Percentiles rank a stretch among this genome's conserved stretches.
phyloP scores from a whole-genome alignment of 2,113 vertebrate species.

The Syngnathus typhle region DNA sequence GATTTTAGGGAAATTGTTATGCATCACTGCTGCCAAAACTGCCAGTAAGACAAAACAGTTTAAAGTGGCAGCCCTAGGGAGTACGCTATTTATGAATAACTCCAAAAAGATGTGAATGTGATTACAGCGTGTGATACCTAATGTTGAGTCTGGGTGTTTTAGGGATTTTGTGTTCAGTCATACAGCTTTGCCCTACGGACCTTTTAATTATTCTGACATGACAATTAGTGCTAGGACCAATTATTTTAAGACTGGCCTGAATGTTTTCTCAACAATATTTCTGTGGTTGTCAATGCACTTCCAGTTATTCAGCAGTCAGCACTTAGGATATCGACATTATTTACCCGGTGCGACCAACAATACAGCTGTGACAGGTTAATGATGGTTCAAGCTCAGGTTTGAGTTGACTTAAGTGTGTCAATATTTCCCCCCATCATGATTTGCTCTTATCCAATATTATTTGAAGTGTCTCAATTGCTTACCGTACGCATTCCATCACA shows the following conservation, averaged over 20 bases:
- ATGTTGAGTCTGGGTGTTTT: constrained; percentile 35
- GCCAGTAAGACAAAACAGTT: not conserved
- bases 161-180: constrained; percentile 24
- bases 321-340: not conserved
- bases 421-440: constrained; percentile 33
- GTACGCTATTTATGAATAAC: constrained; percentile 7
- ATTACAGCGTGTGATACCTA: constrained; percentile 26
- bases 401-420: not conserved
- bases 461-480: constrained; percentile 13
- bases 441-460: constrained; percentile 30
- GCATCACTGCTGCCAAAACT: constrained; percentile 1
- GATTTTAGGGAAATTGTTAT: constrained; percentile 20
- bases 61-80: not conserved
- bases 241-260: constrained; percentile 17
- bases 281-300: not conserved
- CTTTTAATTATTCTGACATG: constrained; percentile 38
- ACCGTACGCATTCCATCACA: constrained; percentile 21
- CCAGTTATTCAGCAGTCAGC: constrained; percentile 3
- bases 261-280: constrained; percentile 11
- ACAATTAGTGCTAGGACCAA: constrained; percentile 8
- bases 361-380: constrained; percentile 19
- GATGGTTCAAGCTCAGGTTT: constrained; percentile 16
- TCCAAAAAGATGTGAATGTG: constrained; percentile 23
- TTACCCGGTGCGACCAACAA: not conserved
- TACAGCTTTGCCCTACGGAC: constrained; percentile 21